These are phyloP conservation scores for Gari tellinella DNA, from an alignment of 2,888 invertebrate genomes.

Conservation along the genomic window DNA sequence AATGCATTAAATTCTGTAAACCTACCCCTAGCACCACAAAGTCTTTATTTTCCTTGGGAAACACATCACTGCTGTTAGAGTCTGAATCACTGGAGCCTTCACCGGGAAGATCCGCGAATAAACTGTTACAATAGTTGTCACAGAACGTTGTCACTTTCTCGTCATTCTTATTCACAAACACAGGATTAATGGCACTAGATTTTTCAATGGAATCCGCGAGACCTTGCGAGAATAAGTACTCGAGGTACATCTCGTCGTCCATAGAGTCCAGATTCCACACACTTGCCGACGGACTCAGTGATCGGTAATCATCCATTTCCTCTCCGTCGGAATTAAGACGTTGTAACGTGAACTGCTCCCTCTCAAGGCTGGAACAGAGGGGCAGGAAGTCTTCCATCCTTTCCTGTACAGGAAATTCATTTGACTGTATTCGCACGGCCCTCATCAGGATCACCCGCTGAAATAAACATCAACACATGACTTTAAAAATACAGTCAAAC, in stretches of 20 bases:
- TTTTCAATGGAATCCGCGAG: conserved; percentile 77
- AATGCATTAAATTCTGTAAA: conserved; percentile 79
- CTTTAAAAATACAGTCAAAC: too few relatives aligned
- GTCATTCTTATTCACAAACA: conserved; percentile 60
- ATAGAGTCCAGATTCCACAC: conserved; percentile 73
- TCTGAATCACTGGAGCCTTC: conserved; percentile 42
- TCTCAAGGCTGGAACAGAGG: conserved; percentile 78
- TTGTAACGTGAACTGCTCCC: conserved; percentile 80
- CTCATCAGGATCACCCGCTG: conserved; percentile 50
- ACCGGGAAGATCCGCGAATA: conserved; percentile 52
- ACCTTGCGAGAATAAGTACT: conserved; percentile 80
- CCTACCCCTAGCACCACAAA: conserved; percentile 83
- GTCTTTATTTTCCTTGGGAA: conserved; percentile 65
- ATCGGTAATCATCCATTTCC: conserved; percentile 73
- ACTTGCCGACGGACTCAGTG: conserved; percentile 68
- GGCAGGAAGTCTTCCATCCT: conserved; percentile 80
- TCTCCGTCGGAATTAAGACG: conserved; percentile 82
- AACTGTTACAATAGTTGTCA: conserved; percentile 57
- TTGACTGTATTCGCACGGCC: conserved; percentile 46
- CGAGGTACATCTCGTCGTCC: conserved; percentile 79
- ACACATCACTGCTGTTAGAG: conserved; percentile 56
- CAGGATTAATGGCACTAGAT: conserved; percentile 59
- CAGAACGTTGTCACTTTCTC: conserved; percentile 62
- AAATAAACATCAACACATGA: conserved; percentile 5
- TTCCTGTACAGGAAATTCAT: conserved; percentile 55